A percentile compares a stretch with the other conserved stretches of the same genome.
phyloP scores from a whole-genome alignment of 2,797 vertebrate species.

The Enteromius argenteus region DNA sequence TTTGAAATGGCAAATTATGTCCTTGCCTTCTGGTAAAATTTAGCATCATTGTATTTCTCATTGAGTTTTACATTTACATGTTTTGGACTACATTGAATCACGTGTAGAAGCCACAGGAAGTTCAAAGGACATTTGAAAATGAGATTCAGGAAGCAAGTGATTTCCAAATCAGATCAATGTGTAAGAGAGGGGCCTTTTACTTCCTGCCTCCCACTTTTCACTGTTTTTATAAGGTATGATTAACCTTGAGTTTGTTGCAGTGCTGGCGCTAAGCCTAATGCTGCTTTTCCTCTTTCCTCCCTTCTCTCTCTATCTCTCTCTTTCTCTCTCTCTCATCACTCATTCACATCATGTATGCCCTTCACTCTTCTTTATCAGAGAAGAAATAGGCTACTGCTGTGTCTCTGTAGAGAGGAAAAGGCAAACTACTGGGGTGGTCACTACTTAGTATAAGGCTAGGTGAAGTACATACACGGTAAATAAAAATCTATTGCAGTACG shows the following conservation, averaged over 20 bases:
- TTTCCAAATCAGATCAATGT: constrained; percentile 11
- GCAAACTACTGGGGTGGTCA: constrained; percentile 5
- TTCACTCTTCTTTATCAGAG: constrained; percentile 8
- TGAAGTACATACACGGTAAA: background rate
- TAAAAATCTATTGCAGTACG: background rate
- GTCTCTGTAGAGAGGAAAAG: constrained; percentile 10
- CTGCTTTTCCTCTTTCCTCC: background rate
- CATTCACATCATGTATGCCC: constrained; percentile 14
- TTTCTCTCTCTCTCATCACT: background rate
- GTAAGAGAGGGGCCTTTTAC: constrained; percentile 18
- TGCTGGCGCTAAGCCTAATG: constrained; percentile 4
- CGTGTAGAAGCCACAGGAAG: background rate
- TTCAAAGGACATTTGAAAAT: constrained; percentile 24
- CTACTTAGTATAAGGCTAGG: background rate
- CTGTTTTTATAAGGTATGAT: constrained; percentile 26
- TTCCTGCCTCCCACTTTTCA: constrained; percentile 17
- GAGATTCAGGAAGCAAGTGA: constrained; percentile 10
- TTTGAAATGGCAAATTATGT: background rate
- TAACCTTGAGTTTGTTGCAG: constrained; percentile 48
- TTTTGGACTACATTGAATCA: background rate
- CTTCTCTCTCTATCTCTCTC: background rate
- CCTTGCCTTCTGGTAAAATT: background rate
- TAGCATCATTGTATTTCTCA: background rate
- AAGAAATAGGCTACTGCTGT: background rate
- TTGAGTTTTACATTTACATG: constrained; percentile 17